phyloP scores from a whole-genome alignment of 2,888 invertebrate genomes.

The Mellilla xanthometata region DNA sequence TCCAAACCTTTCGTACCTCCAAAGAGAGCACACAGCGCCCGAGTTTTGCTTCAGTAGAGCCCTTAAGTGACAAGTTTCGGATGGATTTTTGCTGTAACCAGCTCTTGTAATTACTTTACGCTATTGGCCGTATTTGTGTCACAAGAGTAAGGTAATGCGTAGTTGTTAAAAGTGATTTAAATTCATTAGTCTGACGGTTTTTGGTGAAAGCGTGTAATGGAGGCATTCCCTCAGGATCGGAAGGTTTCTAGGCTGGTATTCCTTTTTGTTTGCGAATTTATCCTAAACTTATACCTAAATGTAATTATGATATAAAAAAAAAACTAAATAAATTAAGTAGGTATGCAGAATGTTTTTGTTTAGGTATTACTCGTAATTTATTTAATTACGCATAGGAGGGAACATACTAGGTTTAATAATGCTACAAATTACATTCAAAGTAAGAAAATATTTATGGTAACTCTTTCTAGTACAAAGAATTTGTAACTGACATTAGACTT shows the following conservation, averaged over 20 bases:
- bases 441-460: too few species aligned
- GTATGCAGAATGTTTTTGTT: too few species aligned
- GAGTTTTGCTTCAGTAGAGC: conserved; percentile 61
- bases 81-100: conserved; percentile 80
- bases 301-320: too few species aligned
- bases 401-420: too few species aligned
- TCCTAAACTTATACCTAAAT: too few species aligned
- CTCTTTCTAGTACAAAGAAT: too few species aligned
- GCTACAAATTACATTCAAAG: too few species aligned
- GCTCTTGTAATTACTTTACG: conserved; percentile 58
- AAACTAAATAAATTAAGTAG: too few species aligned
- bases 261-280: too few species aligned
- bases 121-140: conserved; percentile 70
- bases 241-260: conserved; percentile 6
- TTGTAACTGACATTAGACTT: too few species aligned
- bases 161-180: conserved; percentile 46
- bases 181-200: conserved; percentile 48
- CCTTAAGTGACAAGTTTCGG: conserved; percentile 77
- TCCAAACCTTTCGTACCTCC: conserved; percentile 36
- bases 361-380: too few species aligned
- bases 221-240: conserved; percentile 34
- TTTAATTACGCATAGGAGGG: too few species aligned
- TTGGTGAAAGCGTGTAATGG: conserved; percentile 31
- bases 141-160: conserved; percentile 39
- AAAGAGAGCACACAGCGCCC: conserved; percentile 42